Evolutionary conservation across 2,113 vertebrate species (phyloP), one percentile per base, ranked within the genome.

Genomic region (Suncus etruscus): DNA sequence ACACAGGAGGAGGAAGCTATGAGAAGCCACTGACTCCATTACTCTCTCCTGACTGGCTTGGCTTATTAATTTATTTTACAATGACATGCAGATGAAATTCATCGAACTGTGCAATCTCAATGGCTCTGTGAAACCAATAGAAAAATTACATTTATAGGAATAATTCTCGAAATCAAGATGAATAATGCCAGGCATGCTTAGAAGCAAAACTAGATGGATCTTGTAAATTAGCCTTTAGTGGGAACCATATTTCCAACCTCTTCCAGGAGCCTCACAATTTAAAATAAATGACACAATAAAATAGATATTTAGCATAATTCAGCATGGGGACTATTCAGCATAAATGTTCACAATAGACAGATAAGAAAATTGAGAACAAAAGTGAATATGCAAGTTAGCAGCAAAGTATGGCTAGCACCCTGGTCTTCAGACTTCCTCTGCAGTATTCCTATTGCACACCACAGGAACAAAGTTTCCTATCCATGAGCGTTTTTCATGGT

Each of bases 131-230:
- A 95, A 93, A 91, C 75, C 68, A 92, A 93, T 0, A 88, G 69
- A 83, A 92, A 61, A 93, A 89, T 93, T 84, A 95, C 84, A 85
- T 81, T 89, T 80, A 31, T n/a, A 87, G 93, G 87, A 89, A 75
- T 89, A 93, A 94, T 93, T 95, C 54, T 32, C 87, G 91, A 95
- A 91, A 90, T 89, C 91, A 94, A 93, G 93, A 79, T 86, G 81
- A 96, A 85, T 86, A 50, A 94, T 89, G 66, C 48, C 48, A 32
- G 87, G 32, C 84, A 83, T 65, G 72, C 79, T 92, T 27, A 74
- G 65, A 83, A 92, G 72, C 48, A 93, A 91, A 92, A 48, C 45
- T 4, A 1, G 25, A 68, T 58, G 77, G 22, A 31, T 73, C 89
- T 86, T 93, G 9, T 90, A 95, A 94, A 92, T 83, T 58, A 87